Base-by-base conservation (phyloP, 2,797 vertebrate species). In the Selene dorsalis region DNA sequence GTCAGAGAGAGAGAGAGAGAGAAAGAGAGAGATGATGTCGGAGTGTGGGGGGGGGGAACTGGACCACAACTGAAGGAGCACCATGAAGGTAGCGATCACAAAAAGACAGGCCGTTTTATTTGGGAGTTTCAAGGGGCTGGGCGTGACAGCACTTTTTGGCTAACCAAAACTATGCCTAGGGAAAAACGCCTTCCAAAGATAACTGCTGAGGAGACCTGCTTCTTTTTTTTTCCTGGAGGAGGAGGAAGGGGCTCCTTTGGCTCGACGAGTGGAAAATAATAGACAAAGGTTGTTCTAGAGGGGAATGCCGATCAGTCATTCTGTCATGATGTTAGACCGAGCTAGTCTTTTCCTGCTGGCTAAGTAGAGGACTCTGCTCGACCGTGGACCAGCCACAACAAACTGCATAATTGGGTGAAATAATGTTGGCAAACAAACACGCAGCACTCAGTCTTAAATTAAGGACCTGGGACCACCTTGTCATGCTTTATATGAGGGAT, bases 151-250 rank as follows among this genome's bases (percentile, higher is more conserved):
- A 79, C 82, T 92, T 91, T 92, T 73, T 89, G 92, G 91, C 92
- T 93, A 92, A 95, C 94, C 94, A 93, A 94, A 95, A 93, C 86
- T 93, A 94, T 93, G 91, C 82, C 91, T 85, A 50, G 89, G 91
- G 89, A 91, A 84, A 88, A 87, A 78, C 85, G 84, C 75, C 88
- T 87, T 94, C 93, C 94, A 95, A 94, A 92, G 93, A 95, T 93
- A 95, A 94, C 92, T 91, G 87, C 90, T 64, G 88, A 90, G 89
- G 91, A 93, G 86, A 92, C 88, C 87, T 81, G 89, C 50, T 88
- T 82, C 87, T 83, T 70, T 84, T 79, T 50, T 64, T 59, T 38
- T 16, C 28, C 67, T 76, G 62, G 45, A 59, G 72, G 26, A 68
- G 84, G 83, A 86, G 83, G 80, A 87, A 80, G 84, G 90, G 88